Evolutionary conservation across 2,888 invertebrate species (phyloP).

Genomic region (Napeogenes inachia): DNA sequence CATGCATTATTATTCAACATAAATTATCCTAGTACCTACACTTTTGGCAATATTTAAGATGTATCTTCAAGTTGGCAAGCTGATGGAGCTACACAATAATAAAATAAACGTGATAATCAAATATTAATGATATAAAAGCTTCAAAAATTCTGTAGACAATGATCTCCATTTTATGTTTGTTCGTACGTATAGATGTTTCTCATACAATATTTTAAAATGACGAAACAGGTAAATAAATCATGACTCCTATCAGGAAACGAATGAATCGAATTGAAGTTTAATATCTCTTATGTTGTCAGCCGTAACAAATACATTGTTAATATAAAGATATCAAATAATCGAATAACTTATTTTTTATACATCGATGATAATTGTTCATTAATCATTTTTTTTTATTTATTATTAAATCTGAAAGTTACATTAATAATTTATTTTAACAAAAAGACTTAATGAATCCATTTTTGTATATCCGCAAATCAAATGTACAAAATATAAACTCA

Average conservation of each 20-base stretch:
- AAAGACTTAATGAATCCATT: background rate
- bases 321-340: conserved; percentile 23
- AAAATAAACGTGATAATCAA: background rate
- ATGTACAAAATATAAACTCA: no score
- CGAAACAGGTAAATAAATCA: conserved; percentile 44
- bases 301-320: conserved; percentile 19
- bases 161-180: conserved; percentile 7
- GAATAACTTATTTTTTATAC: conserved; percentile 2
- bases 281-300: conserved; percentile 14
- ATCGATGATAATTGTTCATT: background rate
- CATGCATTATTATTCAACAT: background rate
- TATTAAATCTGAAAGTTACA: background rate
- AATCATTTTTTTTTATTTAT: background rate
- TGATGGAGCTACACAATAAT: no score
- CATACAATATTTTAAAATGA: conserved; percentile 43
- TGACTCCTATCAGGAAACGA: conserved; percentile 32
- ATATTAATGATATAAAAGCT: no score
- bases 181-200: conserved; percentile 6
- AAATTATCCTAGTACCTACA: background rate
- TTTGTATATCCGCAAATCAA: no score
- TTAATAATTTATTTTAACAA: background rate
- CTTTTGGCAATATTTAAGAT: no score
- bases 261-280: conserved; percentile 21
- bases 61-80: no score
- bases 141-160: no score